Conservation (phyloP, 2,888 invertebrate species). For the Drosophila formosana region DNA sequence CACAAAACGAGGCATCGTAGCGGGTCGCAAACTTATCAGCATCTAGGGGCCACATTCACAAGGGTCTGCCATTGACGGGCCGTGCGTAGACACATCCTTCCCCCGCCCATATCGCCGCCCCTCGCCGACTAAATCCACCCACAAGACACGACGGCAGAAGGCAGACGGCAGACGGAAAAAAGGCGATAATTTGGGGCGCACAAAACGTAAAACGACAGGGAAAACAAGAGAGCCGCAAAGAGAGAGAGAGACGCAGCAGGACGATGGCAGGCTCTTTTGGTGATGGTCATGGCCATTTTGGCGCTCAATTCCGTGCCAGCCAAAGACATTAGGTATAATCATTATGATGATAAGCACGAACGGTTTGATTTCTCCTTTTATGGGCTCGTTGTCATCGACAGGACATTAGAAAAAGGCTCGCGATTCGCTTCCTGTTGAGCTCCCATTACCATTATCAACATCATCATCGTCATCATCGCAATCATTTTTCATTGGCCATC, state of each 20-base stretch:
- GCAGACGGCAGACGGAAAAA: conserved; percentile 55
- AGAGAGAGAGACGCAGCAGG: conserved; percentile 10
- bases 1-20: conserved; percentile 57
- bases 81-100: conserved; percentile 30
- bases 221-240: conserved; percentile 5
- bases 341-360: conserved; percentile 78
- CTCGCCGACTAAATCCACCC: conserved; percentile 16
- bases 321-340: conserved; percentile 74
- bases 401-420: conserved; percentile 38
- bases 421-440: conserved; percentile 21
- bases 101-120: neutral
- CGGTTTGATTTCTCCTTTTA: conserved; percentile 73
- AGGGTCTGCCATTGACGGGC: conserved; percentile 72
- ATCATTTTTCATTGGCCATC: conserved; percentile 35
- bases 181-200: conserved; percentile 65
- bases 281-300: conserved; percentile 49
- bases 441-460: neutral
- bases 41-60: conserved; percentile 50
- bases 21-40: conserved; percentile 69
- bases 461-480: conserved; percentile 4
- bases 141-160: conserved; percentile 41
- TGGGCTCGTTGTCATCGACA: conserved; percentile 66
- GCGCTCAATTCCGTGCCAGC: conserved; percentile 37
- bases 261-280: conserved; percentile 20
- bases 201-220: conserved; percentile 38